These are phyloP conservation scores for Hyalella azteca DNA, from an alignment of 2,888 invertebrate genomes.

Conservation along the genomic window DNA sequence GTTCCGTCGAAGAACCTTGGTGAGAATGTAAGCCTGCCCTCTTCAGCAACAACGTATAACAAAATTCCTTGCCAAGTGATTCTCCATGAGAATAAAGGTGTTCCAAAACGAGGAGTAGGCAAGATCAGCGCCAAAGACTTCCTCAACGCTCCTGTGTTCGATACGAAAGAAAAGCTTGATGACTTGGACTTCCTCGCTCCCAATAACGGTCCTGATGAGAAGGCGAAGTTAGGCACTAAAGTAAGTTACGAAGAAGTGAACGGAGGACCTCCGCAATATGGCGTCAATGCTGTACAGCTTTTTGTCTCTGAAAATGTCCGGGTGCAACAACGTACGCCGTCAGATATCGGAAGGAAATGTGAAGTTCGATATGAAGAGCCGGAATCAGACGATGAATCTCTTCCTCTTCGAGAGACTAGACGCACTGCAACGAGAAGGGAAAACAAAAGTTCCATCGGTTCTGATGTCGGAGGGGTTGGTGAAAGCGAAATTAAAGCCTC, in stretches of 20 bases:
- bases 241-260: slow-evolving; percentile 23
- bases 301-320: neutral
- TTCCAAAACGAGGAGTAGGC: neutral
- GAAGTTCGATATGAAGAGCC: slow-evolving; percentile 6
- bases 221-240: neutral
- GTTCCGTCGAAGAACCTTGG: neutral
- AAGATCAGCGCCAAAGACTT: neutral
- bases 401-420: neutral
- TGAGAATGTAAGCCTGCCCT: neutral
- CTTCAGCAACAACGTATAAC: neutral
- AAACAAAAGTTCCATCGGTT: neutral
- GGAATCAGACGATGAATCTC: neutral
- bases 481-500: neutral
- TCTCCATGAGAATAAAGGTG: neutral
- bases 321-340: neutral
- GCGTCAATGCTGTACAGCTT: neutral
- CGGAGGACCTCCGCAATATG: slow-evolving; percentile 11
- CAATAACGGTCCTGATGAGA: neutral
- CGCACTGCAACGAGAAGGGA: neutral
- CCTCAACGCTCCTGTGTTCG: neutral
- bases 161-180: slow-evolving; percentile 22
- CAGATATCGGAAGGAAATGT: neutral
- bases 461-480: neutral
- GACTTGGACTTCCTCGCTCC: neutral
- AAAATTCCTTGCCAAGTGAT: slow-evolving; percentile 9